Evolutionary conservation across 2,888 invertebrate genomes (phyloP), one percentile per base, ranked within the genome.

Genomic region (Idaea biselata): DNA sequence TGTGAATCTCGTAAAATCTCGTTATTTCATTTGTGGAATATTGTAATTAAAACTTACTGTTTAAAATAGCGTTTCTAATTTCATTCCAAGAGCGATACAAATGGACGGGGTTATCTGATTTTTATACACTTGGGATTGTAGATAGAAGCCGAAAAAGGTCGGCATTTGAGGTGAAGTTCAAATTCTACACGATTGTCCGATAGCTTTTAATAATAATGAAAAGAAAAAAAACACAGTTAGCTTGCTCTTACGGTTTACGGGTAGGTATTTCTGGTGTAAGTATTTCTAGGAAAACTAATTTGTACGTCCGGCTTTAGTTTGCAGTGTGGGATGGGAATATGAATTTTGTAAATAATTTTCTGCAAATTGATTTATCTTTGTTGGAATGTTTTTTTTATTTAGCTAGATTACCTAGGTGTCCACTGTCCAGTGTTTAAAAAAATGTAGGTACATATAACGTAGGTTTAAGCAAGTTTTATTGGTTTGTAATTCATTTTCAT

Each of bases 1-100:
- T 44, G 44, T 44, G 44, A 11, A 44, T 44, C 44, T 44, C 44
- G 44, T 44, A 44, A 44, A 44, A 44, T 44, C 44, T 44, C 44
- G 44, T 44, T 44, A 44, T 44, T 44, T 44, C 44, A 44, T 44
- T 44, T 44, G 44, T 44, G 44, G 44, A 44, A 44, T 44, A 44
- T 44, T 44, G 44, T 44, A 44, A 44, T 44, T 44, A 44, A 44
- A 44, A 44, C 44, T 44, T 44, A 14, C 44, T 8, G 44, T 44
- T 44, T 44, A 44, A 44, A 44, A 44, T 14, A 44, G 11, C 44
- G 44, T 44, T 44, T 7, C 44, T 44, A 44, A 44, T 44, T 44
- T 44, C 44, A 44, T 44, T 44, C 44, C 44, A 44, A 44, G 25
- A 25, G 44, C 44, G 44, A 11, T 44, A 44, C 44, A 44, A 44